phyloP scores from a whole-genome alignment of 1,140 invertebrate genomes.

The Archegozetes longisetosus region DNA sequence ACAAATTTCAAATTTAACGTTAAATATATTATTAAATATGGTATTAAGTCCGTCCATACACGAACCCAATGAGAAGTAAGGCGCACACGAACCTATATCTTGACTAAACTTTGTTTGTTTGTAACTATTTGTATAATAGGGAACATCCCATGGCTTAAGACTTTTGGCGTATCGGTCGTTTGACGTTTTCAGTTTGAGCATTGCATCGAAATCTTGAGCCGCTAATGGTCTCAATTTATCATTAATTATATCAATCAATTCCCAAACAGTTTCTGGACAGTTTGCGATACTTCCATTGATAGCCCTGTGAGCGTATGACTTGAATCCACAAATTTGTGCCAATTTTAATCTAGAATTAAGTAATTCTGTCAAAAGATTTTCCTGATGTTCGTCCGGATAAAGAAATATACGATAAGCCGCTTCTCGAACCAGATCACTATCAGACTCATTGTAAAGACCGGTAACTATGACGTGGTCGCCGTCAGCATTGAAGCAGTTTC shows the following conservation, averaged over 20 bases:
- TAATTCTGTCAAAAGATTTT: conserved; percentile 51
- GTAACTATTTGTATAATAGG: conserved; percentile 38
- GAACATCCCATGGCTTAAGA: conserved; percentile 59
- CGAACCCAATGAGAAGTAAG: conserved; percentile 81
- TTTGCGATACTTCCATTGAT: conserved; percentile 71
- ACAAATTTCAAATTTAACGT: conserved; percentile 51
- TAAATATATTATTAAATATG: conserved; percentile 60
- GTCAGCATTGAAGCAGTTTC: conserved; percentile 51
- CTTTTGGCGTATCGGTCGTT: conserved; percentile 30
- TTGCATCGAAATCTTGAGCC: conserved; percentile 39
- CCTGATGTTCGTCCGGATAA: conserved; percentile 57
- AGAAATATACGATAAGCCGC: conserved; percentile 73
- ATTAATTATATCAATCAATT: conserved; percentile 63
- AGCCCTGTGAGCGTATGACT: conserved; percentile 69
- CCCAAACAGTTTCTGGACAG: conserved; percentile 51
- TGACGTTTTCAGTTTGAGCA: conserved; percentile 52
- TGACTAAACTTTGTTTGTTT: conserved; percentile 14
- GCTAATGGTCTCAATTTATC: conserved; percentile 32
- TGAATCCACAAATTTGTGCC: conserved; percentile 68
- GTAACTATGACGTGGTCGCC: conserved; percentile 53
- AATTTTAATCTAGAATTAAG: conserved; percentile 54
- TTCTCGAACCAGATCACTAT: conserved; percentile 56
- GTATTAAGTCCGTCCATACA: conserved; percentile 92
- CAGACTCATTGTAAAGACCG: conserved; percentile 58
- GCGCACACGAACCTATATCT: conserved; percentile 45